phyloP scores from a whole-genome alignment of 2,113 vertebrate genomes.

The Fregata magnificens region DNA sequence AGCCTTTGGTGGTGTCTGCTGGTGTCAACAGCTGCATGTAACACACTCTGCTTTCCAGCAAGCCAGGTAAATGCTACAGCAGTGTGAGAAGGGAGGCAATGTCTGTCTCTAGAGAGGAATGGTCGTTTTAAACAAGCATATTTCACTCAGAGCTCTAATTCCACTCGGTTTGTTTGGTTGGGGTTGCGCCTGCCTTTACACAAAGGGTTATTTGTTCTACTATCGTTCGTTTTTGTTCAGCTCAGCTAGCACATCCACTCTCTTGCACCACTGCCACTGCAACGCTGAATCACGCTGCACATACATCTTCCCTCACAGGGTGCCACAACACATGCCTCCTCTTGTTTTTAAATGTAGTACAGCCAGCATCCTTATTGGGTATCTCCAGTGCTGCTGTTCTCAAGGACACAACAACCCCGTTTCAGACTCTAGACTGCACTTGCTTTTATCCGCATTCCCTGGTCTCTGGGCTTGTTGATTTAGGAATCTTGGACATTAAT shows the following conservation, averaged over 20 bases:
- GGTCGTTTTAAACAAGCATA: not conserved
- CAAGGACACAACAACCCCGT: not conserved
- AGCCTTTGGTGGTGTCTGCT: slow-evolving; percentile 24
- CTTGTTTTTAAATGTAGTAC: not conserved
- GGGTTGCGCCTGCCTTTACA: not conserved
- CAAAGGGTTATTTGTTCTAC: not conserved
- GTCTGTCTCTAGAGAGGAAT: not conserved
- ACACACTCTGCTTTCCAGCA: not conserved
- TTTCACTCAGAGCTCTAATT: not conserved
- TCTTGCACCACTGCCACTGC: not conserved
- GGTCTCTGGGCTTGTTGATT: not conserved
- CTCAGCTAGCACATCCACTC: not conserved
- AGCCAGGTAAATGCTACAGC: not conserved
- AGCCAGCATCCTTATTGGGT: not conserved
- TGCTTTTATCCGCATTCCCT: not conserved
- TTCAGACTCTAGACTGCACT: not conserved
- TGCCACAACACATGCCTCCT: not conserved
- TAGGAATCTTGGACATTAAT: not conserved
- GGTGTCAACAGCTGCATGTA: slow-evolving; percentile 44
- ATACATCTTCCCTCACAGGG: not conserved
- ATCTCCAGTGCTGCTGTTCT: not conserved
- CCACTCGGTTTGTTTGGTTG: not conserved
- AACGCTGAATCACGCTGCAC: not conserved
- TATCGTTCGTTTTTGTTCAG: not conserved
- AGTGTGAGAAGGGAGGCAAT: not conserved